Base-by-base conservation (phyloP, 92 coral and sea anemone species). In the Parazoanthus atlanticus region DNA sequence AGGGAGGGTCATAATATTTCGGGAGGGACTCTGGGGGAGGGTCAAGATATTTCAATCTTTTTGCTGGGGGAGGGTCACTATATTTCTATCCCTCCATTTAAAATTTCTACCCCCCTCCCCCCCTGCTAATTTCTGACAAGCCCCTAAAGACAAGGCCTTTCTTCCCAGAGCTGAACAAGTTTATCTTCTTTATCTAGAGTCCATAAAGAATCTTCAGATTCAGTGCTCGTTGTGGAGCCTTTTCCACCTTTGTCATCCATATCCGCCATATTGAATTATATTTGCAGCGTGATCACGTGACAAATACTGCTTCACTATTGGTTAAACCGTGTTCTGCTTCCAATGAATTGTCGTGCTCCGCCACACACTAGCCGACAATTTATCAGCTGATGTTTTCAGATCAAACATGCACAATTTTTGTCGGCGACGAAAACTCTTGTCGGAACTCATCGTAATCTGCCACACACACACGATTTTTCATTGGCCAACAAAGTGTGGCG, bases 241-340 rank as follows among this genome's bases (percentile, higher is more conserved):
- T 76, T 76, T 76, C 79, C 81, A 76, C 81, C 81, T 76, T 76
- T 58, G 81, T 38, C 58, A 77, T 40, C 58, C 79, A 75, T 75
- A 75, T 43, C 66, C 64, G 82, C 66, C 66, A 78, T 78, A 46
- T 78, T 78, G 66, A 78, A 76, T 76, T 76, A 76, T 76, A 78
- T 78, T 78, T 78, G 82, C 82, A 47, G 82, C 36, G 82, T 78
- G 66, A 78, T 25, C 82, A 49, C 40, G 82, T 78, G 40, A 43
- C 82, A 78, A 72, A 72, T 85, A 85, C 78, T 73, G 88, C 79
- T 85, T 75, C 67, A 54, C 70, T n/a, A n/a, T n/a, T n/a, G n/a
- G n/a, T n/a, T n/a, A n/a, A n/a, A n/a, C n/a, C n/a, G n/a, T 71
- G 81, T 86, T 86, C 70, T 85, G 88, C 88, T 85, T 75, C 65